These are phyloP conservation scores for Epizoanthus rinbou DNA, from an alignment of 92 coral and sea anemone species.

Conservation along the genomic window DNA sequence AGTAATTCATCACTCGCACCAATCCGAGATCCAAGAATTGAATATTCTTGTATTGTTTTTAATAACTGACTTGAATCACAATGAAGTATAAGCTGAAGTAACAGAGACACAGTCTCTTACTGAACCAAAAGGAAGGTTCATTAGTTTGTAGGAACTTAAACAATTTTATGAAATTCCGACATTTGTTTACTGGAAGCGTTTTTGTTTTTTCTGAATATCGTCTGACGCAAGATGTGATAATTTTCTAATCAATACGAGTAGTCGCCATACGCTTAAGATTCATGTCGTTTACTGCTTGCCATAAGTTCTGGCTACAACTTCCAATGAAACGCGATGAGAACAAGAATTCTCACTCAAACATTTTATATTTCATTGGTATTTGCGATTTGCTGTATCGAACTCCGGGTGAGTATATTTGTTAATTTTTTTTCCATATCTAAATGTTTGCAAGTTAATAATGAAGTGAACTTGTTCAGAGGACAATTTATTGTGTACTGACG, in stretches of 20 bases:
- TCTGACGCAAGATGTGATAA: constrained; percentile 17
- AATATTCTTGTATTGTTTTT: neutral
- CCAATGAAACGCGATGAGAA: neutral
- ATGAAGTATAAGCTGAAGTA: neutral
- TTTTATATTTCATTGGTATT: neutral
- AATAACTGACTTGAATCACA: constrained; percentile 27
- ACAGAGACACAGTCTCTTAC: neutral
- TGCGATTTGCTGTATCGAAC: neutral
- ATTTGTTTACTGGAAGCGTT: constrained; percentile 14
- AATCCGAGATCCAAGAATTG: constrained; percentile 12
- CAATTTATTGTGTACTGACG: neutral
- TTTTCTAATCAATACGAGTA: neutral
- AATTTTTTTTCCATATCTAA: neutral
- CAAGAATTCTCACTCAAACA: neutral
- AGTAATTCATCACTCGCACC: constrained; percentile 37
- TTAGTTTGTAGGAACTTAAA: neutral
- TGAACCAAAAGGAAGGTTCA: neutral
- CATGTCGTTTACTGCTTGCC: neutral
- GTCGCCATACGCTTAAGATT: constrained; percentile 18
- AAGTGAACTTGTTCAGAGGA: neutral
- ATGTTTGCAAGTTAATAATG: neutral
- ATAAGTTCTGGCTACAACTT: too few species aligned
- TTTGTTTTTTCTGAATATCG: neutral
- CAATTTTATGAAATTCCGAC: neutral
- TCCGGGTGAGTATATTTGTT: constrained; percentile 24